Evolutionary conservation across 2,888 invertebrate genomes (phyloP), one percentile per base, ranked within the genome.

Genomic region (Morpho deidamia): DNA sequence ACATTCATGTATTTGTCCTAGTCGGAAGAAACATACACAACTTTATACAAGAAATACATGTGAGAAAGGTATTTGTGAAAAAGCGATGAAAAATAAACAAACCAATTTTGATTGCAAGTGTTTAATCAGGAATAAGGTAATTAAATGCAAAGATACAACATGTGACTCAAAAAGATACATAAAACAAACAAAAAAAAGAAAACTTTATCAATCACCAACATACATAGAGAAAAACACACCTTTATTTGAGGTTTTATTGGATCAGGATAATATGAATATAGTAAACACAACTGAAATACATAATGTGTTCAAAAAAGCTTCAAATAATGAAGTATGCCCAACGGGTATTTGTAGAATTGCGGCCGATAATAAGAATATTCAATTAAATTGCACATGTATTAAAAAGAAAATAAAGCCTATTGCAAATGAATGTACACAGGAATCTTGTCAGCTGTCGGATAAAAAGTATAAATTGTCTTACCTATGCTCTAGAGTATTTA

Each of bases 251-350:
- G 58, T 78, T 12, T 63, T 69, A 41, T 58, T 79, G 38, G 71
- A 78, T 56, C 53, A 63, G 32, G 63, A 69, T 34, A 63, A 63
- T 37, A 74, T 77, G 72, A 66, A 68, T 52, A 62, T 78, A 41
- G 55, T 74, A 11, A 80, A 80, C 63, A 52, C 68, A 7, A 54
- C 66, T 11, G 71, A 77, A 67, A 64, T 76, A 23, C 44, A 59
- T 57, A 53, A 66, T 14, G 67, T 70, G 60, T 60, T 67, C 32
- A 39, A 49, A 52, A 57, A 51, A 11, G 43, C 53, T 2, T 49
- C 55, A 9, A 39, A 47, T 40, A 42, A 55, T 51, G 56, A 55
- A 43, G 45, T 61, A 53, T 67, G 67, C 46, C 55, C 59, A n/a
- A 51, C 56, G 23, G 65, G 66, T 7, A 48, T 63, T 47, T 66